A percentile compares a stretch with the other conserved stretches of the same genome.
Conservation (phyloP, 2,888 invertebrate genomes). For the Zele albiditarsus region DNA sequence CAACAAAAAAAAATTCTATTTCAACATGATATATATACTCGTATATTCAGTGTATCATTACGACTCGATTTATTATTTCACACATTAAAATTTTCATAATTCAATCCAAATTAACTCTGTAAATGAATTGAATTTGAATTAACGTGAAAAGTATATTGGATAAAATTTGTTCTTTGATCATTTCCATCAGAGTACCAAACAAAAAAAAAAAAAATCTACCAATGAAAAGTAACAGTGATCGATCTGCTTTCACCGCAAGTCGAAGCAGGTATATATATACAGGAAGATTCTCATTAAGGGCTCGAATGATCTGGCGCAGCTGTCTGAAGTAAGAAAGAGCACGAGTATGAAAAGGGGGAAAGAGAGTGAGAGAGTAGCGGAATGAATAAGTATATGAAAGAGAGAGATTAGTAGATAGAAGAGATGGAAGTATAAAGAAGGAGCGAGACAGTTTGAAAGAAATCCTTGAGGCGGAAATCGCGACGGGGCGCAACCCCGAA, state of each 20-base stretch:
- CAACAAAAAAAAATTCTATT: no score
- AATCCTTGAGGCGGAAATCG: constrained; percentile 53
- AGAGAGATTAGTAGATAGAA: constrained; percentile 29
- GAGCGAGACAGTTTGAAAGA: constrained; percentile 44
- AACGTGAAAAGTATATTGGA: neutral
- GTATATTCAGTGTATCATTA: no score
- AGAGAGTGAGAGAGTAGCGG: neutral
- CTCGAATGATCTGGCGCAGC: constrained; percentile 30
- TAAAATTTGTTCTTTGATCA: constrained; percentile 2
- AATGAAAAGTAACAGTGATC: constrained; percentile 18
- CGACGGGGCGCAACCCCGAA: constrained; percentile 48
- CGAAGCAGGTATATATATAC: neutral
- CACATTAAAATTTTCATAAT: neutral
- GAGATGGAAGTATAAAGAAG: neutral
- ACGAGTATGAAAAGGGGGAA: neutral
- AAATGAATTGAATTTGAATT: neutral
- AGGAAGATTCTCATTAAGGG: constrained; percentile 35
- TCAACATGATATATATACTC: no score
- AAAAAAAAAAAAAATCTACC: neutral
- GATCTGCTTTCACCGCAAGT: constrained; percentile 12
- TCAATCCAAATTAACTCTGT: neutral
- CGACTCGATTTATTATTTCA: no score
- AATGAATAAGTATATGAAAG: constrained; percentile 8
- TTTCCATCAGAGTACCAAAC: neutral
- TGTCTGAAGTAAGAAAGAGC: neutral